Base-by-base conservation (phyloP, 2,888 invertebrate genomes). In the Dryococelus australis region DNA sequence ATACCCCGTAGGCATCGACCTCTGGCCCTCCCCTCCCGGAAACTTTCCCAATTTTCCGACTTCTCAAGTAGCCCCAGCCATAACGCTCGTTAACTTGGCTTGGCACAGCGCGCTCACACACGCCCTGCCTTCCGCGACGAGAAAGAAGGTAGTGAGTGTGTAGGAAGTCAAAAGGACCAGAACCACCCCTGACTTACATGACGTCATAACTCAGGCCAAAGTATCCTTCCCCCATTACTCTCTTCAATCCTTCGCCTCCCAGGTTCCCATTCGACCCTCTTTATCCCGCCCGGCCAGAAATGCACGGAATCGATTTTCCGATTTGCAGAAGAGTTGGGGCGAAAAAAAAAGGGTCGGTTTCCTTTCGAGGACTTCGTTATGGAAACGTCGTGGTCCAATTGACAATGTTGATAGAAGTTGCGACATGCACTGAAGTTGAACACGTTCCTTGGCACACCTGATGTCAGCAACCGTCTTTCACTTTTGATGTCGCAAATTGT, bases 131-230 rank as follows among this genome's bases (percentile, higher is more conserved):
- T 24, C 65, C 65, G 10, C 4, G 10, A 16, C 8, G 20, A 12
- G 8, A 16, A 65, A 65, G 65, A 65, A 16, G 20, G 20, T 8
- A 20, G 5, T 20, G 65, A 12, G 65, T 65, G 65, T 65, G 65
- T 47, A 16, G 65, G 65, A 65, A 65, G 65, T 65, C 65, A 65
- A 65, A 24, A 65, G 24, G 65, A 65, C 10, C 65, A 65, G 65
- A 20, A 65, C 65, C 65, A 65, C n/a, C n/a, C 65, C 65, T 65
- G 65, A 65, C 65, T 65, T 65, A 65, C 65, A 65, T 65, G 65
- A 65, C 65, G 65, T 65, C 65, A 65, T 65, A 65, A 65, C 65
- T 65, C 65, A 65, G 20, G 24, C 20, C 65, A 65, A 65, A 65
- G 65, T 24, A 65, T 16, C 65, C 20, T 65, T 65, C 65, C 65